Conservation (phyloP, 2,797 vertebrate genomes). For the Acipenser transmontanus region DNA sequence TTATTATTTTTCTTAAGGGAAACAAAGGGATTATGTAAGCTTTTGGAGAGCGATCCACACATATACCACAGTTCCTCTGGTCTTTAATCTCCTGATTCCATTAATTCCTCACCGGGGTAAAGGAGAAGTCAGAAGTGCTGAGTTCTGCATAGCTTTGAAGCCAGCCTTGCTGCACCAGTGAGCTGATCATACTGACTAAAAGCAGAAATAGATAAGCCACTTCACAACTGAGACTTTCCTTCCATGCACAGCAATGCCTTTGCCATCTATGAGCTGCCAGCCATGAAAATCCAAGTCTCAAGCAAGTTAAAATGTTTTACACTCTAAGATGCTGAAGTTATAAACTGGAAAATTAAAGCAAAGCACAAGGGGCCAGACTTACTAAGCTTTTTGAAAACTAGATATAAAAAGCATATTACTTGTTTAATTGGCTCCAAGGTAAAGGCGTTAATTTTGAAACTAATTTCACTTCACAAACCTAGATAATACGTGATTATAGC, state of each 20-base stretch:
- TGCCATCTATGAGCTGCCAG: constrained; percentile 30
- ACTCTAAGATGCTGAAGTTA: constrained; percentile 41
- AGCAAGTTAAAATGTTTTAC: constrained; percentile 40
- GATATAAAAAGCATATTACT: too few relatives aligned
- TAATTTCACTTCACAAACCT: too few relatives aligned
- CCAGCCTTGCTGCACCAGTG: constrained; percentile 7
- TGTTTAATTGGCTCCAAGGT: too few relatives aligned
- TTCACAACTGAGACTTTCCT: background rate
- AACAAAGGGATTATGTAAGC: constrained; percentile 64
- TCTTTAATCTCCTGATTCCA: constrained; percentile 60
- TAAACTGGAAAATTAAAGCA: too few relatives aligned
- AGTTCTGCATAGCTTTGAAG: constrained; percentile 39
- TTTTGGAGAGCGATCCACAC: constrained; percentile 54
- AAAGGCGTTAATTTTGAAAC: too few relatives aligned
- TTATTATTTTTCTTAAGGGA: constrained; percentile 43
- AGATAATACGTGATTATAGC: too few relatives aligned
- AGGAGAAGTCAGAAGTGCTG: constrained; percentile 35
- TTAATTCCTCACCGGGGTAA: constrained; percentile 51
- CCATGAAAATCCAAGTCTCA: constrained; percentile 35
- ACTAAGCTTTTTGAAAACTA: too few relatives aligned
- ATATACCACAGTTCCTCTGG: constrained; percentile 49
- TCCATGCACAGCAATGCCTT: constrained; percentile 9
- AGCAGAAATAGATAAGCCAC: background rate
- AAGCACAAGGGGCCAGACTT: too few relatives aligned
- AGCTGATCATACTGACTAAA: constrained; percentile 1